Base-by-base conservation (phyloP, 2,797 vertebrate genomes). In the Pagetopsis macropterus region DNA sequence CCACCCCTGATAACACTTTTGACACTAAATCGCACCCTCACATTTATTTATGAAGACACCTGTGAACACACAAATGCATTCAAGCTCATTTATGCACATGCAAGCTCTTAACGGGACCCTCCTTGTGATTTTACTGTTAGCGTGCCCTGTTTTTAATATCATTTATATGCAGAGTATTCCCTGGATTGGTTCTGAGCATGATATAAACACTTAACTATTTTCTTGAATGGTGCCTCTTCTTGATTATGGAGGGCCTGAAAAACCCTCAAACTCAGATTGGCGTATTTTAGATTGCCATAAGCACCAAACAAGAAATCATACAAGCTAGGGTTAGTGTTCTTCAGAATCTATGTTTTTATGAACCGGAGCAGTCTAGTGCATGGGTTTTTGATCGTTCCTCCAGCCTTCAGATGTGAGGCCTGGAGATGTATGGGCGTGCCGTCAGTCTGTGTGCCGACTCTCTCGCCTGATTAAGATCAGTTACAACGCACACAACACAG, bases 401-500 rank as follows among this genome's bases (percentile, higher is more conserved):
- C 70, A 54, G 66, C 17, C 54, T 62, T 84, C 74, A 60, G 71
- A 82, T 78, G 81, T 85, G 78, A 70, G 31, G 57, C 75, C 49
- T 33, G 70, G 68, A 76, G 86, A 84, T 41, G 57, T 49, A 76
- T 58, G 21, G 62, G 37, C 57, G 66, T 45, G 66, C 60, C 48
- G 65, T 65, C 43, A 31, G 75, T 72, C 44, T 5, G 27, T 27
- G 27, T 27, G 27, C 27, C 17, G 27, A 62, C 12, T 17, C 55
- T 59, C 72, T 75, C n/a, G 9, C 48, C 59, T 87, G 86, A 94
- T 91, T 85, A 90, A 84, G 64, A 88, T 90, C 83, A 83, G 74
- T 81, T 78, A 78, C 87, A 83, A 56, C 59, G 57, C 66, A 73
- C 71, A 81, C 77, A 79, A 66, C 70, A 72, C 78, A 43, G 66